These are phyloP conservation scores for Neocloeon triangulifer DNA, from an alignment of 1,140 invertebrate genomes.

Conservation along the genomic window DNA sequence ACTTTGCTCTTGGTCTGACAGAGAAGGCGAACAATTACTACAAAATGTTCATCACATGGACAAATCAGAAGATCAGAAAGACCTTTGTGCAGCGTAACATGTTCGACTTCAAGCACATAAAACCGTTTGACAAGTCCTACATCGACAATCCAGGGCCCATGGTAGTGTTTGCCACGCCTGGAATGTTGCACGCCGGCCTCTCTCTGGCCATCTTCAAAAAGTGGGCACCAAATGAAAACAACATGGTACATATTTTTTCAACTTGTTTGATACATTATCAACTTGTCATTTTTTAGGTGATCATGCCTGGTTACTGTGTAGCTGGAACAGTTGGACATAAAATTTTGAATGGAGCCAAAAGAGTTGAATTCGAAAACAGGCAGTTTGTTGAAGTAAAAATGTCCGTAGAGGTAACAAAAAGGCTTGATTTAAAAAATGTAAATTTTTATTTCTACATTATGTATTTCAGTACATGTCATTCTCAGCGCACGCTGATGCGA, in stretches of 20 bases:
- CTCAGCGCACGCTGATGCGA: conserved; percentile 97
- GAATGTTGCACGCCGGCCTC: conserved; percentile 97
- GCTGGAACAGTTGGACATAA: conserved; percentile 96
- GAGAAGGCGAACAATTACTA: conserved; percentile 99
- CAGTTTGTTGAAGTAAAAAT: conserved; percentile 93
- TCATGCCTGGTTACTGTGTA: conserved; percentile 99
- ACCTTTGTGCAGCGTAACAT: conserved; percentile 99
- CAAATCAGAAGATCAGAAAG: conserved; percentile 98
- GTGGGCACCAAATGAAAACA: conserved; percentile 95
- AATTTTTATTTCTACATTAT: not conserved
- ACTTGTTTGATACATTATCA: no score
- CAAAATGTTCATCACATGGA: conserved; percentile 99
- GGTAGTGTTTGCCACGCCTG: conserved; percentile 99
- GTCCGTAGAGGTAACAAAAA: conserved; percentile 44
- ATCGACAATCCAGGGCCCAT: conserved; percentile 97
- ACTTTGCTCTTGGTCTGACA: conserved; percentile 92
- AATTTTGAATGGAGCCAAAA: conserved; percentile 84
- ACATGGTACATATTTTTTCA: conserved; percentile 48
- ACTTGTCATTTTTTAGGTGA: no score
- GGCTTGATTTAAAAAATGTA: not conserved
- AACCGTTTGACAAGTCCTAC: conserved; percentile 88
- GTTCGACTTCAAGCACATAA: conserved; percentile 99
- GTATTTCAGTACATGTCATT: conserved; percentile 91
- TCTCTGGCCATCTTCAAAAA: conserved; percentile 97
- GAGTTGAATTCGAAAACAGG: conserved; percentile 88